Conservation (phyloP, 2,113 vertebrate species). For the Sceloporus undulatus region DNA sequence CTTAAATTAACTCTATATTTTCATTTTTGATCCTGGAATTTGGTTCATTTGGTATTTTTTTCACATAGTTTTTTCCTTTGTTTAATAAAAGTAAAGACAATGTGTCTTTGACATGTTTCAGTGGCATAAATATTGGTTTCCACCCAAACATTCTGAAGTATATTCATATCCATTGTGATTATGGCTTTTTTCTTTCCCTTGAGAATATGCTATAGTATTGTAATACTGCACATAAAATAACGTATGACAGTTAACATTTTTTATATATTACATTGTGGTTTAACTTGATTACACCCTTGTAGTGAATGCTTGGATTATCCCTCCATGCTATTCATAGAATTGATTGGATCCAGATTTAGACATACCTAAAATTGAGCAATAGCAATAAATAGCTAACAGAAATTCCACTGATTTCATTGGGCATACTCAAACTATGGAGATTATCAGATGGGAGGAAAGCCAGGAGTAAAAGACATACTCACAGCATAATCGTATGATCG, state of each 20-base stretch:
- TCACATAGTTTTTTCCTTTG: conserved; percentile 26
- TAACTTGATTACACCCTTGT: not conserved
- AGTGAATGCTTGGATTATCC: not conserved
- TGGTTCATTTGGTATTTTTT: too few species aligned
- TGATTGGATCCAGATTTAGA: not conserved
- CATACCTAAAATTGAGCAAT: too few species aligned
- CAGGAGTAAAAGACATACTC: too few species aligned
- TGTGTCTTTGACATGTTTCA: not conserved
- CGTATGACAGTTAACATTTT: not conserved
- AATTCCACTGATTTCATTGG: not conserved
- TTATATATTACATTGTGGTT: not conserved
- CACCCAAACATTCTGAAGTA: not conserved
- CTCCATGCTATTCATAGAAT: too few species aligned
- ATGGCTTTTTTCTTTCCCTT: not conserved
- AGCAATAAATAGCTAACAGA: not conserved
- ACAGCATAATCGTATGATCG: too few species aligned
- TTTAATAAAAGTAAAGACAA: conserved; percentile 24
- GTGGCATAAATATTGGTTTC: not conserved
- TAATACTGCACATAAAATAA: not conserved
- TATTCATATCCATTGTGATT: not conserved
- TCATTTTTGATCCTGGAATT: too few species aligned
- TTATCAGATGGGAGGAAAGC: too few species aligned
- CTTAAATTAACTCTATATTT: not conserved
- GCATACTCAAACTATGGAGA: not conserved
- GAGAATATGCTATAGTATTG: not conserved